A percentile compares a stretch with the other conserved stretches of the same genome.
Evolutionary conservation across 2,888 invertebrate genomes (phyloP).

Genomic region (Trachelus tabidus): DNA sequence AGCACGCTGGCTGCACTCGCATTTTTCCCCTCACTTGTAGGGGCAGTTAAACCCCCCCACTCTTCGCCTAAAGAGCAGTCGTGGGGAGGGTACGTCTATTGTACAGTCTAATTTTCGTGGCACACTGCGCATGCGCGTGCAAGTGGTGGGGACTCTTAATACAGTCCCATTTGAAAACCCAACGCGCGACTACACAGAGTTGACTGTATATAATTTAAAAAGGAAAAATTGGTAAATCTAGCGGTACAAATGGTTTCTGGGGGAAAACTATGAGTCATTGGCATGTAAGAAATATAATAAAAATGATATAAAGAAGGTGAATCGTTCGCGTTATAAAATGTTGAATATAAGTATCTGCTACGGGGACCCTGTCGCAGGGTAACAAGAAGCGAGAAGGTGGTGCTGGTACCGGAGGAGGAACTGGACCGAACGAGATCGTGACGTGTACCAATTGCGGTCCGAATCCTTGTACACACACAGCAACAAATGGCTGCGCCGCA

Average conservation of each 20-base stretch:
- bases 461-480: slow-evolving; percentile 86
- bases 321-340: slow-evolving; percentile 40
- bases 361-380: slow-evolving; percentile 72
- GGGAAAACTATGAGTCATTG: not conserved
- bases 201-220: not conserved
- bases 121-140: too few species aligned
- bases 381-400: slow-evolving; percentile 85
- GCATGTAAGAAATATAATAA: not conserved
- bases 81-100: too few species aligned
- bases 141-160: too few species aligned
- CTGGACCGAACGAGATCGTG: slow-evolving; percentile 84
- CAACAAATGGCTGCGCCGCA: slow-evolving; percentile 87
- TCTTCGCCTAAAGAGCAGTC: too few species aligned
- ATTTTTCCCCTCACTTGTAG: too few species aligned
- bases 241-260: too few species aligned
- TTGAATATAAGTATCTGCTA: slow-evolving; percentile 55
- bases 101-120: too few species aligned
- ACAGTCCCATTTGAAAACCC: too few species aligned
- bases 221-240: not conserved
- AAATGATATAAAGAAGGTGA: slow-evolving; percentile 37
- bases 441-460: slow-evolving; percentile 86
- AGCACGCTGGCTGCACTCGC: too few species aligned
- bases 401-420: slow-evolving; percentile 47
- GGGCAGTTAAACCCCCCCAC: too few species aligned
- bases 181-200: too few species aligned